Base-by-base conservation (phyloP, 2,888 invertebrate genomes). In the Euphydryas editha region DNA sequence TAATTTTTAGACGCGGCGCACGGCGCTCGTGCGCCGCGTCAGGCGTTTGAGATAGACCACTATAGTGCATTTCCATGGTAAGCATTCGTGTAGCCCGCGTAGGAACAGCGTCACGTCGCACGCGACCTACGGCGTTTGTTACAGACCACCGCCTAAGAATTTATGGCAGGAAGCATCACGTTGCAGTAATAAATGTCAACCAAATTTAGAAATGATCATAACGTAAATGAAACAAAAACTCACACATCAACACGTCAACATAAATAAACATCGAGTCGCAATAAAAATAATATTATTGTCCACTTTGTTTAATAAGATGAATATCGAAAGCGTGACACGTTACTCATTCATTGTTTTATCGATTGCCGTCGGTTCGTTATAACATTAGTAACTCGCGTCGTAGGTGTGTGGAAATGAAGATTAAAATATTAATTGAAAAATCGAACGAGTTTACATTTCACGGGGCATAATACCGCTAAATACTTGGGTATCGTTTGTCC, bases 351-450 rank as follows among this genome's bases (percentile, higher is more conserved):
- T 39, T 39, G 44, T 2, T 46, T 46, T 5, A 17, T 46, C 17
- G 17, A 51, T 24, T n/a, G 8, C 15, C 51, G 7, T n/a, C 15
- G 51, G 15, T 51, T 51, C n/a, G 24, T 51, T 24, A 51, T 51
- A 24, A 51, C 18, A 13, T 20, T 11, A 13, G 20, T 24, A 51
- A 51, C 21, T 51, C 21, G 24, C 15, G 18, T 51, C 51, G 51
- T 51, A 30, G 51, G 51, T 51, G 24, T 51, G 24, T 51, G 21
- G 51, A 51, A 61, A 54, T 13, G 6, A 17, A 18, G 30, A 54
- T 44, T 55, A 36, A 36, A 21, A 55, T 46, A 55, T 62, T 56
- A 37, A 56, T 47, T 56, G 46, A 62, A 46, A 62, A 37, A 62
- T 62, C 37, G 10, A 7, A n/a, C 24, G 24, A 11, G 21, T 44